Evolutionary conservation across 2,113 vertebrate species (phyloP).

Genomic region (Entomyzon cyanotis): DNA sequence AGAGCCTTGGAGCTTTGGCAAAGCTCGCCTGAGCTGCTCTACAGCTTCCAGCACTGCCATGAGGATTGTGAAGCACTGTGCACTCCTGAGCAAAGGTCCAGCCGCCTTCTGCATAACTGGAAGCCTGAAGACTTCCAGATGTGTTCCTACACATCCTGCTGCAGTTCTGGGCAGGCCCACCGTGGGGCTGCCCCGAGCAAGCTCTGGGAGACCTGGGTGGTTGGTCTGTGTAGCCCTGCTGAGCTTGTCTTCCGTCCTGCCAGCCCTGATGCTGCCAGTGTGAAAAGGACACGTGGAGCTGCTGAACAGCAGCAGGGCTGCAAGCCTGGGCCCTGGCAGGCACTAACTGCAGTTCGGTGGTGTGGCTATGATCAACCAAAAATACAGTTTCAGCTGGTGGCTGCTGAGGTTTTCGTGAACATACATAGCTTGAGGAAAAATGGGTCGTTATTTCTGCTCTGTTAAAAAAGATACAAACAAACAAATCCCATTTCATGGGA

Average conservation of each 20-base stretch:
- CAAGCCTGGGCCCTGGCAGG: background rate
- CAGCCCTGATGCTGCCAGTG: background rate
- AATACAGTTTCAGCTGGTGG: background rate
- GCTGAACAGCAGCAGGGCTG: background rate
- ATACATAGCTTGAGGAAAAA: background rate
- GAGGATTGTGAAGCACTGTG: background rate
- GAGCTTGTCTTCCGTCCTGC: background rate
- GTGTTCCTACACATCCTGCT: background rate
- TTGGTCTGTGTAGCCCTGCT: fast-evolving
- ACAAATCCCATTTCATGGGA: background rate
- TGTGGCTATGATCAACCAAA: background rate
- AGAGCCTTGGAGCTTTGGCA: background rate
- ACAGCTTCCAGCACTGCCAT: background rate
- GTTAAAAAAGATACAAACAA: background rate
- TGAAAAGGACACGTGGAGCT: fast-evolving
- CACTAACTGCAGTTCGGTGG: background rate
- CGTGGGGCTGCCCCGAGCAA: background rate
- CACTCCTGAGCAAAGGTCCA: fast-evolving
- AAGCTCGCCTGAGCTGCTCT: background rate
- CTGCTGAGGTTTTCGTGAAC: background rate
- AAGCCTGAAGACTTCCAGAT: background rate
- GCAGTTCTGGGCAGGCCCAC: background rate
- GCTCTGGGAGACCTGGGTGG: background rate
- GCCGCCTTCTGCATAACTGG: background rate
- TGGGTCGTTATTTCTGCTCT: background rate